Base-by-base conservation (phyloP, 2,797 vertebrate species). In the Sebastiscus tertius region DNA sequence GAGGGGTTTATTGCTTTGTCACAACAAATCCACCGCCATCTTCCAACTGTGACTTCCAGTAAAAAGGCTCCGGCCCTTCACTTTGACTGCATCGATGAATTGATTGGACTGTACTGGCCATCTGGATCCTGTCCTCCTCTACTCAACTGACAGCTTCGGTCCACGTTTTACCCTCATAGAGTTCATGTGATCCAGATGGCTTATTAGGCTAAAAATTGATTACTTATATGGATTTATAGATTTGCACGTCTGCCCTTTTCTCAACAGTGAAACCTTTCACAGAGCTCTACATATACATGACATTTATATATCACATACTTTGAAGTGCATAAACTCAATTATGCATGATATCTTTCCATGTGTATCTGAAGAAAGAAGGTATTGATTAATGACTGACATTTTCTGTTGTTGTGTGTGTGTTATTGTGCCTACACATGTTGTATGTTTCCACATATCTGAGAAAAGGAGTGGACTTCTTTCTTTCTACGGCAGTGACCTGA, bases 221-320 rank as follows among this genome's bases (percentile, higher is more conserved):
- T 49, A 59, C 26, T 39, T 26, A 4, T 27, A 85, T 78, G 31
- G 86, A 90, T 91, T 90, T 82, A 84, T 65, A 33, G 79, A 87
- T 83, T 71, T 87, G 31, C 27, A 56, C n/a, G 39, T 80, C 39
- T 88, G 85, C 36, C 60, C 61, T 91, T 88, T 90, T 58, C 65
- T 69, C 60, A 49, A 49, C 2, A 52, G 39, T 64, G 58, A 85
- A 77, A 54, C 24, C 14, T 69, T 76, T 78, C 46, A 72, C 11
- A 72, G 54, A 64, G 63, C 49, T 63, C 14, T 6, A 12, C 72
- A 39, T 34, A 76, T n/a, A 46, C 20, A 26, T 89, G 83, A 68
- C 85, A 86, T 88, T 87, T 85, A 72, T 56, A 67, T 75, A 39
- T 39, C 62, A 77, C 14, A 70, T 29, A 33, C 24, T 62, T 6